These are phyloP conservation scores for Echeneis naucrates DNA, from an alignment of 2,797 vertebrate genomes.

Conservation along the genomic window DNA sequence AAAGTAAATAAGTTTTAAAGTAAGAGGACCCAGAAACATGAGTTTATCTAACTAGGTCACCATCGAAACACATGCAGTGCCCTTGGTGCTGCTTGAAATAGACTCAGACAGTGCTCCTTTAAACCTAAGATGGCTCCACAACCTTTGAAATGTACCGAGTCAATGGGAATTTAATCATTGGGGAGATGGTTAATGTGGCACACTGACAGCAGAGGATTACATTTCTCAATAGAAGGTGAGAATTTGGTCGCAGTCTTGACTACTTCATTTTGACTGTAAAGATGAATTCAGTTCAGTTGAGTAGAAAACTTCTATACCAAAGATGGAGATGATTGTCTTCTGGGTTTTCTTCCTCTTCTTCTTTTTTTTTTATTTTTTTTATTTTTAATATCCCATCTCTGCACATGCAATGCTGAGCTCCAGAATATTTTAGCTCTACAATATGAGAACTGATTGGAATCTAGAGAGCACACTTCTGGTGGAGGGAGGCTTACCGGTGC, in stretches of 20 bases:
- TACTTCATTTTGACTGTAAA: slow-evolving; percentile 19
- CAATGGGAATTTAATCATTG: slow-evolving; percentile 58
- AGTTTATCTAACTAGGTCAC: slow-evolving; percentile 85
- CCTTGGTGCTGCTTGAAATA: slow-evolving; percentile 86
- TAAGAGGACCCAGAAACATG: slow-evolving; percentile 73
- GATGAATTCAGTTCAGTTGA: neutral
- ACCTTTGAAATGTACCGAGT: slow-evolving; percentile 67
- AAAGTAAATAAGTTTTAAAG: slow-evolving; percentile 75
- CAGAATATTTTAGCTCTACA: slow-evolving; percentile 53
- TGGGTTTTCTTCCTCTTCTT: neutral
- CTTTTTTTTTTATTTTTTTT: no score
- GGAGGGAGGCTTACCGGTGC: slow-evolving; percentile 70
- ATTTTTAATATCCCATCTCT: neutral
- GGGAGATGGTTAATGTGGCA: slow-evolving; percentile 10
- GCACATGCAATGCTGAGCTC: slow-evolving; percentile 56
- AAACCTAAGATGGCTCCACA: slow-evolving; percentile 75
- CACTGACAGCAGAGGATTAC: slow-evolving; percentile 8
- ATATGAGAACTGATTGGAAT: slow-evolving; percentile 68
- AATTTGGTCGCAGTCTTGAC: neutral
- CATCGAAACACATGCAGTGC: slow-evolving; percentile 83
- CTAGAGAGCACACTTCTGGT: slow-evolving; percentile 63
- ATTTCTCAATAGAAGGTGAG: neutral
- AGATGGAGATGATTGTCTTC: slow-evolving; percentile 39
- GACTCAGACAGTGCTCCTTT: slow-evolving; percentile 78
- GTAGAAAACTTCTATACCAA: slow-evolving; percentile 8